Evolutionary conservation across 2,888 invertebrate species (phyloP).

Genomic region (Hypena proboscidalis): DNA sequence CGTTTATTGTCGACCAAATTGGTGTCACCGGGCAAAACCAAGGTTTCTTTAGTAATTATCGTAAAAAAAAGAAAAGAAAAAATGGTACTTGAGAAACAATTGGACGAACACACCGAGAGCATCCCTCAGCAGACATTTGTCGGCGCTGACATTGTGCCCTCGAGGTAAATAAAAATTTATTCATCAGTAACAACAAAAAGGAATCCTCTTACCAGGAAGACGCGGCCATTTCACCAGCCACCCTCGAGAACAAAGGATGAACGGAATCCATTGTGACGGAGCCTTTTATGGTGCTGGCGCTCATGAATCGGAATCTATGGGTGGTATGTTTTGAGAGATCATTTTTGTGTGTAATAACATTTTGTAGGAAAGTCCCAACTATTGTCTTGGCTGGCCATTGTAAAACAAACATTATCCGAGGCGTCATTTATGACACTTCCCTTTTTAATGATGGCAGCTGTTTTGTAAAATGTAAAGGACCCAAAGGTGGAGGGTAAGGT

Average conservation of each 20-base stretch:
- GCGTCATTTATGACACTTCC: conserved; percentile 73
- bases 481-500: conserved; percentile 43
- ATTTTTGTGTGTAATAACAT: conserved; percentile 47
- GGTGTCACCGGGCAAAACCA: conserved; percentile 10
- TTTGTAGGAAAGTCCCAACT: conserved; percentile 40
- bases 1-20: conserved; percentile 20
- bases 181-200: conserved; percentile 69
- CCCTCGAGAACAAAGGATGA: conserved; percentile 63
- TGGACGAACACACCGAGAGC: conserved; percentile 22
- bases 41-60: conserved; percentile 20
- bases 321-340: conserved; percentile 46
- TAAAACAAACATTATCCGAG: conserved; percentile 61
- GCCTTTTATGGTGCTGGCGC: conserved; percentile 55
- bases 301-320: conserved; percentile 60
- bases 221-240: conserved; percentile 61
- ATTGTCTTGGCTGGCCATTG: conserved; percentile 61
- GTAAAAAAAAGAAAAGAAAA: conserved; percentile 25
- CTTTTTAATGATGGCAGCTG: conserved; percentile 69
- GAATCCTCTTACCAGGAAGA: conserved; percentile 66
- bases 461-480: conserved; percentile 46
- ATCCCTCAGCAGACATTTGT: conserved; percentile 41
- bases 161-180: conserved; percentile 57
- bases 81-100: conserved; percentile 40
- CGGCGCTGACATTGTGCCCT: conserved; percentile 52
- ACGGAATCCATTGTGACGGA: conserved; percentile 61